Percentiles rank a stretch among this genome's conserved stretches.
Conservation (phyloP, 2,888 invertebrate species). For the Trisateles emortualis region DNA sequence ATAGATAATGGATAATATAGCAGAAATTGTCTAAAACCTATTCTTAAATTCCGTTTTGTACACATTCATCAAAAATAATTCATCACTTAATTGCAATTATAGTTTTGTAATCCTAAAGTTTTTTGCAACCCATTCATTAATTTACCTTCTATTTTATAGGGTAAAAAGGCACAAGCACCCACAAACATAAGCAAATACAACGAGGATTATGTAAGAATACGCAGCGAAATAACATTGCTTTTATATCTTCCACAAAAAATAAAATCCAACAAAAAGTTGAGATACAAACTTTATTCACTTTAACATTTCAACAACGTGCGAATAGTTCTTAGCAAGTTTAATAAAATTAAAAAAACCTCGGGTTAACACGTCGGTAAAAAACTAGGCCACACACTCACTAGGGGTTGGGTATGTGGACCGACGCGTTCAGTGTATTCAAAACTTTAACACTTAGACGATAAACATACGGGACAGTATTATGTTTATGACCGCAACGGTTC, state of each 20-base stretch:
- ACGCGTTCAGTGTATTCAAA: conserved; percentile 45
- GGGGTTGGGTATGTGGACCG: conserved; percentile 35
- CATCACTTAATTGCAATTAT: too few relatives aligned
- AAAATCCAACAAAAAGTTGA: not conserved
- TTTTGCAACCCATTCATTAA: too few relatives aligned
- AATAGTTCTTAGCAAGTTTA: conserved; percentile 43
- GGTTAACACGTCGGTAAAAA: conserved; percentile 38
- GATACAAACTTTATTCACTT: conserved; percentile 1
- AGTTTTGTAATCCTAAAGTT: too few relatives aligned
- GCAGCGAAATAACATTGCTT: conserved; percentile 1
- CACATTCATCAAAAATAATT: too few relatives aligned
- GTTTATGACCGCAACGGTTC: conserved; percentile 37
- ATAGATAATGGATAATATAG: too few relatives aligned
- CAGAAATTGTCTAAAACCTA: too few relatives aligned
- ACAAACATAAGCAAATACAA: too few relatives aligned
- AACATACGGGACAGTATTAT: conserved; percentile 45
- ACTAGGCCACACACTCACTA: conserved; percentile 47
- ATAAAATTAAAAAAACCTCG: conserved; percentile 49
- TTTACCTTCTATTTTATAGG: too few relatives aligned
- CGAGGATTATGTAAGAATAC: not conserved
- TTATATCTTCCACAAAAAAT: not conserved
- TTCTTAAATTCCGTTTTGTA: too few relatives aligned
- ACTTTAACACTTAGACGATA: conserved; percentile 48
- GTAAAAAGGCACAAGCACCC: too few relatives aligned
- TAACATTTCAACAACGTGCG: conserved; percentile 41